Evolutionary conservation across 1,140 invertebrate species (phyloP).

Genomic region (Samia ricini): DNA sequence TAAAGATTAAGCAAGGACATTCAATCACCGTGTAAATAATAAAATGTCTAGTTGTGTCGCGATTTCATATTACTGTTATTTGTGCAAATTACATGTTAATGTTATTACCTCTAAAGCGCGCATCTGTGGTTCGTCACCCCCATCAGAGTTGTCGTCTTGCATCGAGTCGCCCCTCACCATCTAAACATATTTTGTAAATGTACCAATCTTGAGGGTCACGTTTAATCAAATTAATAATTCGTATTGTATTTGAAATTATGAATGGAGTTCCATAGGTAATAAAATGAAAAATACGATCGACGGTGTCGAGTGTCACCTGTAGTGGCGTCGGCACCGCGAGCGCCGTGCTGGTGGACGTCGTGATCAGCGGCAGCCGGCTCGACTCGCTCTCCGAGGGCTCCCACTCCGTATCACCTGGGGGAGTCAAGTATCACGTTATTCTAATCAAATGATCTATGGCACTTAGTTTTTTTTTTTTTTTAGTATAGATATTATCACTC

Average conservation of each 20-base stretch:
- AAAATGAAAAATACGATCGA: not conserved
- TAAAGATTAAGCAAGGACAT: too few relatives aligned
- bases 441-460: not conserved
- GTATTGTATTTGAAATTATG: too few relatives aligned
- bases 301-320: constrained; percentile 25
- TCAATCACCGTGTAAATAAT: too few relatives aligned
- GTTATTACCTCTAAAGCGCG: constrained; percentile 50
- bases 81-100: too few relatives aligned
- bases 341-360: constrained; percentile 54
- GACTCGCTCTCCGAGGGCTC: constrained; percentile 75
- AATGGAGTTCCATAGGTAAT: not conserved
- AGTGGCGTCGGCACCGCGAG: constrained; percentile 44
- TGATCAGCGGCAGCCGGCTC: constrained; percentile 28
- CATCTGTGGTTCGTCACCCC: constrained; percentile 49
- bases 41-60: too few relatives aligned
- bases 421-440: not conserved
- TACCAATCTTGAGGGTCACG: too few relatives aligned
- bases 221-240: too few relatives aligned
- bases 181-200: constrained; percentile 22
- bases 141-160: constrained; percentile 57
- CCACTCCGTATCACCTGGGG: constrained; percentile 81
- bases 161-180: constrained; percentile 48
- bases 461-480: not conserved
- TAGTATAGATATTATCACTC: too few relatives aligned
- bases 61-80: too few relatives aligned